These are phyloP conservation scores for Automeris io DNA, from an alignment of 2,888 invertebrate genomes.

Conservation along the genomic window DNA sequence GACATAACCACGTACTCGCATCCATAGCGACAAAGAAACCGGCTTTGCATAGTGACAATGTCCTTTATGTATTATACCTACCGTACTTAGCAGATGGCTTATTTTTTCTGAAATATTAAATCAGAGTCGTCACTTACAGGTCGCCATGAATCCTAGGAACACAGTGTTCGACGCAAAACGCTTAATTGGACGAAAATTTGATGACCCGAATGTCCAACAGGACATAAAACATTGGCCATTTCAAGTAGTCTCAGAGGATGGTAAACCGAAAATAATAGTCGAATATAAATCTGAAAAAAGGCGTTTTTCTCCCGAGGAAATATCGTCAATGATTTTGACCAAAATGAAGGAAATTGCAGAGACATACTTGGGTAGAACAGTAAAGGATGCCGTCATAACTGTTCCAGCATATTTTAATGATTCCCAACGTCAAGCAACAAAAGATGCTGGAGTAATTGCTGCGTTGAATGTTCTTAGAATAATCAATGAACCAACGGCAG, in stretches of 20 bases:
- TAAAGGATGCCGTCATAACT: constrained; percentile 87
- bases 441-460: constrained; percentile 91
- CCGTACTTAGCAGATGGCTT: too few species aligned
- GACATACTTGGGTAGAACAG: constrained; percentile 83
- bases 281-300: constrained; percentile 86
- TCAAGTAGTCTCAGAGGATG: constrained; percentile 79
- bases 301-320: constrained; percentile 88
- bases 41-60: constrained; percentile 1
- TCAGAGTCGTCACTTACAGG: constrained; percentile 53
- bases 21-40: background rate
- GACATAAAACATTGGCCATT: constrained; percentile 94
- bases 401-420: constrained; percentile 92
- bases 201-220: constrained; percentile 85
- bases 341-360: constrained; percentile 92
- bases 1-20: background rate
- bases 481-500: constrained; percentile 94
- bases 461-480: constrained; percentile 92
- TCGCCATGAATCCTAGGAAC: constrained; percentile 87
- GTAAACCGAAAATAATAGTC: constrained; percentile 85
- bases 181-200: constrained; percentile 87
- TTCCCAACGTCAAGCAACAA: constrained; percentile 89
- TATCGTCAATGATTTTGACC: constrained; percentile 89
- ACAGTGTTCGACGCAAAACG: constrained; percentile 91
- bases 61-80: too few species aligned
- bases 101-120: background rate